Evolutionary conservation across 2,888 invertebrate species (phyloP), one percentile per base, ranked within the genome.

Genomic region (Synergus laeviventris): DNA sequence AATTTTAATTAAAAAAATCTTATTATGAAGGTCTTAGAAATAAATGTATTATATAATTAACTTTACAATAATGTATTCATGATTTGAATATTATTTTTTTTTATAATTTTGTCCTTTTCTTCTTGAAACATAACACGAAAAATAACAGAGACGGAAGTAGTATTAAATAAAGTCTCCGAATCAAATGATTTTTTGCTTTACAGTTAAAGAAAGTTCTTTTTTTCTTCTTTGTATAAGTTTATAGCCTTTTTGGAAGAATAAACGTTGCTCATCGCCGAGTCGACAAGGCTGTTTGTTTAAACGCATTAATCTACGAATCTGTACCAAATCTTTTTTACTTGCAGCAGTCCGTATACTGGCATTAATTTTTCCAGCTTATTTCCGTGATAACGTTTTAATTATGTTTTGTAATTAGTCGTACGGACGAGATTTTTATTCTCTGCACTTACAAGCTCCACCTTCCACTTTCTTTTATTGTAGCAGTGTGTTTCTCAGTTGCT

Each of bases 361-460:
- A 80, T 80, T 80, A 79, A 81, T 79, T 83, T 84, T 84, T 83
- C 81, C 82, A 78, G 77, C 79, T 76, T 76, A 82, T 78, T 84
- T 79, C 78, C 82, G 79, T 79, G 84, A 85, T 86, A 82, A 81
- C 80, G 78, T 84, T 85, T 84, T 80, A 85, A 85, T 84, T 83
- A 82, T 86, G 81, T 83, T 85, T 86, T 81, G 84, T 84, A 85
- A 84, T 85, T 86, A 86, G 81, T 81, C 79, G 45, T 70, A n/a
- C 70, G 49, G 49, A 70, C 74, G 60, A 79, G 77, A 60, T 62
- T 78, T 42, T 73, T 24, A 42, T 64, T 76, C 66, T 49, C 38
- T 42, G 39, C 42, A 36, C 14, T 49, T 49, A n/a, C 45, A 45
- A 66, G 14, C 39, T 9, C 18, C 24, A 56, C 49, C 18, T 54